Evolutionary conservation across 2,113 vertebrate genomes (phyloP).

Genomic region (Crotalus horridus): DNA sequence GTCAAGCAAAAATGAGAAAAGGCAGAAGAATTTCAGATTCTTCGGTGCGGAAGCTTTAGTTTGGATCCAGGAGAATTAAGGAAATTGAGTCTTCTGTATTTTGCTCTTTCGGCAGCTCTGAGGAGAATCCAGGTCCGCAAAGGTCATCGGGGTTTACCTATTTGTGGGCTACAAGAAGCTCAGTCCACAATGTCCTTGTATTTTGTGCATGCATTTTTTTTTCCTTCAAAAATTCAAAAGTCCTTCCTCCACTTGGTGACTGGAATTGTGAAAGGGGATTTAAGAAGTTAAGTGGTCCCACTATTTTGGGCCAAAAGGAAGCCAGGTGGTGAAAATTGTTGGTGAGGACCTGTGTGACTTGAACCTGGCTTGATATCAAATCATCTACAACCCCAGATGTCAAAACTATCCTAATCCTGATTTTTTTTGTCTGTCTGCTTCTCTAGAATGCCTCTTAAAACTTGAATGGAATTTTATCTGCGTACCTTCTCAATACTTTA

Average conservation of each 20-base stretch:
- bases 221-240: conserved; percentile 7
- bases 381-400: neutral
- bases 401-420: neutral
- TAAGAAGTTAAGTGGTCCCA: conserved; percentile 33
- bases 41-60: neutral
- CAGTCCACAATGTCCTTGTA: neutral
- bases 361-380: neutral
- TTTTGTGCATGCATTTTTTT: neutral
- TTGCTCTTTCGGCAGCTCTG: neutral
- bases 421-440: conserved; percentile 51
- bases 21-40: conserved; percentile 33
- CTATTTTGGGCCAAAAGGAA: conserved; percentile 18
- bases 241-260: conserved; percentile 28
- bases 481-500: neutral
- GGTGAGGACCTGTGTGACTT: neutral
- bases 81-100: conserved; percentile 18
- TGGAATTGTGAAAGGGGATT: conserved; percentile 20
- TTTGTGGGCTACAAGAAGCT: neutral
- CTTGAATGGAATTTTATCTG: conserved; percentile 10
- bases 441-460: neutral
- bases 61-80: neutral
- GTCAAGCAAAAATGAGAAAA: conserved; percentile 47
- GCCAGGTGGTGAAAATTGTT: neutral
- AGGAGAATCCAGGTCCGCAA: neutral
- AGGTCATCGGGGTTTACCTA: neutral